Base-by-base conservation (phyloP, 2,888 invertebrate species). In the Elysia crispata region DNA sequence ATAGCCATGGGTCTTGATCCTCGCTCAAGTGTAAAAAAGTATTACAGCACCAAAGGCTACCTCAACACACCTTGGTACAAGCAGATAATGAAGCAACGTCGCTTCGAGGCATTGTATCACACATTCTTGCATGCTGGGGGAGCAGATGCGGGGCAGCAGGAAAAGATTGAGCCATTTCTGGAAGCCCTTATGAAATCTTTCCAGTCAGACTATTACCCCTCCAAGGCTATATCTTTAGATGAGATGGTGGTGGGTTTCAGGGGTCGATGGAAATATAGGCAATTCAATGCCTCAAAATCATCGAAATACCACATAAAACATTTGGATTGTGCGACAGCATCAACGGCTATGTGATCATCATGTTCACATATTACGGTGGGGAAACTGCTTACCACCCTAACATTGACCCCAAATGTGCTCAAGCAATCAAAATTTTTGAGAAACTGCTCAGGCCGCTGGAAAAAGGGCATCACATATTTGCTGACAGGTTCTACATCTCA, bases 221-320 rank as follows among this genome's bases (percentile, higher is more conserved):
- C 13, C 20, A 18, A 60, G 31, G 13, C 57, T 15, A n/a, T 75
- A 1, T 57, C 75, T 30, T 18, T 75, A 1, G 75, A 75, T 60
- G 75, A 75, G 15, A 75, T 75, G 75, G 62, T 75, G 30, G 23
- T 54, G 5, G 75, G 75, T n/a, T 3, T 60, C 60, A 60, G 3
- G 15, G 31, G 62, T n/a, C 11, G 70, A 41, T 69, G 6, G 13
- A 30, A 23, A 23, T n/a, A 69, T 30, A 69, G n/a, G 15, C 57
- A 75, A 30, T 60, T 23, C 75, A 75, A 75, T 60, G 62, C 57
- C 13, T 57, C 75, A 30, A 75, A 75, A 23, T 60, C 62, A 20
- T 20, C 18, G n/a, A 75, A 75, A 30, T 62, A 75, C 31, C 62
- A 75, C 31, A 75, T 75, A 75, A 75, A 62, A 60, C 75, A 1